phyloP scores from a whole-genome alignment of 2,797 vertebrate genomes.

The Urosaurus nigricauda region DNA sequence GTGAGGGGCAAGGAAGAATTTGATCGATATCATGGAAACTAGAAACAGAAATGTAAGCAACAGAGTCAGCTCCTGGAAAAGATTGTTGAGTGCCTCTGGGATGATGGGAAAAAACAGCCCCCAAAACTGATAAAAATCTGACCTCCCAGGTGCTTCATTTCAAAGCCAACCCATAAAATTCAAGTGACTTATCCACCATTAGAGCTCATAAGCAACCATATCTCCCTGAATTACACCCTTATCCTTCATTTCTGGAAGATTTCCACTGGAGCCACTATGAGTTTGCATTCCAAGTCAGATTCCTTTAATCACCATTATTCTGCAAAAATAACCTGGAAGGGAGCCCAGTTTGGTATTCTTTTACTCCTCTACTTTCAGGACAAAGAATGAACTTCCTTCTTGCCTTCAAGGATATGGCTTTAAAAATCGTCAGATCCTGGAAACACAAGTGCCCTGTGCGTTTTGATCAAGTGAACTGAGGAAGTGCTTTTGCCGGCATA shows the following conservation, averaged over 20 bases:
- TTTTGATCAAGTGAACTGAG: conserved; percentile 9
- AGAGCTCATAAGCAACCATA: neutral
- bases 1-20: too few relatives aligned
- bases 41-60: neutral
- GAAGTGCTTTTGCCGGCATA: neutral
- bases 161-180: neutral
- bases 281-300: conserved; percentile 11
- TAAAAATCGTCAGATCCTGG: neutral
- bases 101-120: neutral
- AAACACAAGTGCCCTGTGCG: neutral
- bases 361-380: too few relatives aligned
- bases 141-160: neutral
- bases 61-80: neutral
- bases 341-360: neutral
- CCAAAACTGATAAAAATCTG: conserved; percentile 9
- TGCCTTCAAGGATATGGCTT: neutral
- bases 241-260: neutral
- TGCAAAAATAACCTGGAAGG: conserved; percentile 9
- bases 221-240: too few relatives aligned
- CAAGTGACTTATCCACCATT: conserved; percentile 9
- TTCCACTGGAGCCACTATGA: conserved; percentile 18
- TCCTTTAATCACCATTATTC: conserved; percentile 19
- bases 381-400: neutral
- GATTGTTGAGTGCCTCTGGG: neutral
- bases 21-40: neutral